Conservation (phyloP, 2,888 invertebrate genomes). For the Dascillus cervinus region DNA sequence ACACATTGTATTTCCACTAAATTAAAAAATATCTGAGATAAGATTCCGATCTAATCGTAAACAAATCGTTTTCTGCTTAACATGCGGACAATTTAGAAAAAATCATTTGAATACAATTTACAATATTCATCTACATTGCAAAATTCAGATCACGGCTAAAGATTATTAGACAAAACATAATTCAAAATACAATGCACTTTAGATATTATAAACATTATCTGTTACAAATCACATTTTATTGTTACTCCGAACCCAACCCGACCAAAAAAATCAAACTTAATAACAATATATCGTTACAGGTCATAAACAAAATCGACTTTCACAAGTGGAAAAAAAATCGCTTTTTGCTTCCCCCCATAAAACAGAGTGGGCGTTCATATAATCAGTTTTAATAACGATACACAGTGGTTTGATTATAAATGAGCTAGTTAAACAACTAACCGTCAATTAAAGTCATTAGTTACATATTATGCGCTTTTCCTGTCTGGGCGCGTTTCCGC, state of each 20-base stretch:
- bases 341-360: no score
- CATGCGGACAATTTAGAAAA: slow-evolving; percentile 10
- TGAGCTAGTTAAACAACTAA: background rate
- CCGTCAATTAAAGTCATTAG: background rate
- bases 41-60: no score
- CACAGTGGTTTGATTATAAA: background rate
- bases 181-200: slow-evolving; percentile 7
- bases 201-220: background rate
- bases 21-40: no score
- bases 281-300: background rate
- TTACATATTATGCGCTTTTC: no score
- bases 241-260: background rate
- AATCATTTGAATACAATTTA: slow-evolving; percentile 15
- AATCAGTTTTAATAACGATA: background rate
- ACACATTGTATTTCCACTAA: no score
- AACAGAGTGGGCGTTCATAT: no score
- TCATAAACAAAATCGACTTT: background rate
- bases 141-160: slow-evolving; percentile 8
- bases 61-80: no score
- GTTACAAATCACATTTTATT: background rate
- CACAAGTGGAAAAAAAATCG: background rate
- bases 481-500: no score
- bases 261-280: background rate
- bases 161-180: slow-evolving; percentile 11
- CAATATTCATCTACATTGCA: slow-evolving; percentile 15